Base-by-base conservation (phyloP, 2,888 invertebrate species). In the Malthinus seriepunctatus region DNA sequence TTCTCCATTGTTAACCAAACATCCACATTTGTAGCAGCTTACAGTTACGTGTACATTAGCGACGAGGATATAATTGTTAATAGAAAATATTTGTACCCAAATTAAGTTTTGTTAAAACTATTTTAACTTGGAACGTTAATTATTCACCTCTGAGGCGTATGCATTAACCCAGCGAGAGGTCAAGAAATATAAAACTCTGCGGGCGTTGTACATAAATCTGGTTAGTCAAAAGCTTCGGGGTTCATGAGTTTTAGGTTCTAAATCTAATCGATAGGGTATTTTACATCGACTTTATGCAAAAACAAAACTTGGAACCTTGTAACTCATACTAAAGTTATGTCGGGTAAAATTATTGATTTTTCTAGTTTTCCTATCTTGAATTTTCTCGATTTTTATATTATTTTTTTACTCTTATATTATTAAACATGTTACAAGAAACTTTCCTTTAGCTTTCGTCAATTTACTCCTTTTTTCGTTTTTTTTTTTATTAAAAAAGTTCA, bases 121-220 rank as follows among this genome's bases (percentile, higher is more conserved):
- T 23, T 23, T 23, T 5, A 23, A 23, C 3, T 23, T 23, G 23
- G 23, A 23, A 3, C 5, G 23, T 23, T 23, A 23, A 23, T n/a
- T n/a, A n/a, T 23, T 23, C 23, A 5, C 23, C 23, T 23, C 23
- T 23, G n/a, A 23, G 51, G 51, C 51, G 33, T 39, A 51, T 56
- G 51, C 46, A 51, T 51, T 46, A 31, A 53, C 45, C 47, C 42
- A 15, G 51, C 55, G 33, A 39, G 51, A 51, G 48, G 52, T 58
- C 52, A 53, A 58, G 56, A 51, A 51, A 53, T 51, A 51, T 57
- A 51, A 57, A 51, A 47, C 46, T 34, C 42, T 23, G 46, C 53
- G 31, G 55, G 55, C 39, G 39, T 23, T 56, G 5, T 35, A 53
- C 56, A 61, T 61, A 61, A 61, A 61, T 61, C 52, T 56, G 60